Conservation (phyloP, 2,113 vertebrate genomes). For the Callorhinus ursinus region DNA sequence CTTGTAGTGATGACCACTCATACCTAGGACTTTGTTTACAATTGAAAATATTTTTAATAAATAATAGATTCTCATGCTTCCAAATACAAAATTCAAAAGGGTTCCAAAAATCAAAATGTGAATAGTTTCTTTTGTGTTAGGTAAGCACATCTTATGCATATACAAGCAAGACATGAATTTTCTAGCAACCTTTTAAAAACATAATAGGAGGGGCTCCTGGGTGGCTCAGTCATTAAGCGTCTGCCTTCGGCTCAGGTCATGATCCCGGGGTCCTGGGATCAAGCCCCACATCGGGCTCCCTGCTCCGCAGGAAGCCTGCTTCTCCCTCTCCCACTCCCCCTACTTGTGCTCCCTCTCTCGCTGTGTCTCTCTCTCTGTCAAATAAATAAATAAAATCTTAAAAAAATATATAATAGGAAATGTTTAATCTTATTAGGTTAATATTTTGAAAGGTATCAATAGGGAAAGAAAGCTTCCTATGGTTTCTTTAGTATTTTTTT, state of each 20-base stretch:
- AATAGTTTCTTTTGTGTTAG: neutral
- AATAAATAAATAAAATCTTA: too few relatives aligned
- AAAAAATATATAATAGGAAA: neutral
- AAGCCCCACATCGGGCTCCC: too few relatives aligned
- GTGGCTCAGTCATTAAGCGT: too few relatives aligned
- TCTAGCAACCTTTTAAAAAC: neutral
- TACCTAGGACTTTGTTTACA: neutral
- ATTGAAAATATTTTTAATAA: slow-evolving; percentile 31
- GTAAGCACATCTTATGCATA: neutral
- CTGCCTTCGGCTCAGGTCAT: too few relatives aligned
- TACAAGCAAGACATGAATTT: neutral
- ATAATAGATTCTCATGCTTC: neutral
- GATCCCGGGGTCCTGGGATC: too few relatives aligned
- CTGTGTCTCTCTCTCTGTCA: too few relatives aligned
- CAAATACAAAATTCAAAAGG: neutral
- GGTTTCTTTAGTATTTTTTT: neutral
- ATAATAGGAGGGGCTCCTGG: neutral
- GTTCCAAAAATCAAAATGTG: neutral
- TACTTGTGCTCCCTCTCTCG: too few relatives aligned
- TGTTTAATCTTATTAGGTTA: neutral
- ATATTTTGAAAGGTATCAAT: neutral
- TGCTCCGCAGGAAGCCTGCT: too few relatives aligned
- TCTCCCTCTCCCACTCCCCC: too few relatives aligned
- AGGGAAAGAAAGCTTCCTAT: neutral
- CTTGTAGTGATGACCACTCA: neutral